Evolutionary conservation across 2,113 vertebrate species (phyloP).

Genomic region (Scopus umbretta): DNA sequence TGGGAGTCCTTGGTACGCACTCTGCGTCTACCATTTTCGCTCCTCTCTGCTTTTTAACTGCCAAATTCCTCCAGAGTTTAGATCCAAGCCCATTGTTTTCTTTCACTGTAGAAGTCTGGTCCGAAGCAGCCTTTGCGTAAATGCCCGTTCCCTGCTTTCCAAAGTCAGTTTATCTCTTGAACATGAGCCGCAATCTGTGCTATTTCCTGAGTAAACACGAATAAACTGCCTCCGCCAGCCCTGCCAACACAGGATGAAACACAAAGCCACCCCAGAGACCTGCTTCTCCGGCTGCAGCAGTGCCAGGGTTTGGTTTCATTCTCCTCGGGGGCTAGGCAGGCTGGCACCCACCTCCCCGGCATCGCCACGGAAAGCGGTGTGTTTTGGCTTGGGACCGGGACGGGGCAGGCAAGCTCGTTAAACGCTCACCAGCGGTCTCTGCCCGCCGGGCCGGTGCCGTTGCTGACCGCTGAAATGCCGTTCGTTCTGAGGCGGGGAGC

Average conservation of each 20-base stretch:
- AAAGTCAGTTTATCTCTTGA: background rate
- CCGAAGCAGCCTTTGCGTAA: background rate
- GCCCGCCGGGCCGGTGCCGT: background rate
- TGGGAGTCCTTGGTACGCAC: background rate
- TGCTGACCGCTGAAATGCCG: background rate
- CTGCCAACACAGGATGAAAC: constrained; percentile 12
- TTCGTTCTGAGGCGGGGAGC: background rate
- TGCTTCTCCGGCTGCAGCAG: background rate
- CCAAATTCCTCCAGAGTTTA: background rate
- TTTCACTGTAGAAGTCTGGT: background rate
- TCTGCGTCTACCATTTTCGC: background rate
- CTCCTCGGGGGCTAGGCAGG: background rate
- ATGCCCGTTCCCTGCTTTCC: background rate
- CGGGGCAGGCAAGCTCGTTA: background rate
- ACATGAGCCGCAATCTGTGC: background rate
- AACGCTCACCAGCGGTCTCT: background rate
- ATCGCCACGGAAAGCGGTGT: background rate
- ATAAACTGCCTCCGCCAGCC: background rate
- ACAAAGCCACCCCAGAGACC: background rate
- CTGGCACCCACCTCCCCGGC: background rate
- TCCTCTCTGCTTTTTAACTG: background rate
- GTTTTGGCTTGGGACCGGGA: background rate
- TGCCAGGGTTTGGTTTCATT: constrained; percentile 3
- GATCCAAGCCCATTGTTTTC: background rate
- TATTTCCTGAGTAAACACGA: constrained; percentile 20